Evolutionary conservation across 2,888 invertebrate species (phyloP).

Genomic region (Stratiomys singularior): DNA sequence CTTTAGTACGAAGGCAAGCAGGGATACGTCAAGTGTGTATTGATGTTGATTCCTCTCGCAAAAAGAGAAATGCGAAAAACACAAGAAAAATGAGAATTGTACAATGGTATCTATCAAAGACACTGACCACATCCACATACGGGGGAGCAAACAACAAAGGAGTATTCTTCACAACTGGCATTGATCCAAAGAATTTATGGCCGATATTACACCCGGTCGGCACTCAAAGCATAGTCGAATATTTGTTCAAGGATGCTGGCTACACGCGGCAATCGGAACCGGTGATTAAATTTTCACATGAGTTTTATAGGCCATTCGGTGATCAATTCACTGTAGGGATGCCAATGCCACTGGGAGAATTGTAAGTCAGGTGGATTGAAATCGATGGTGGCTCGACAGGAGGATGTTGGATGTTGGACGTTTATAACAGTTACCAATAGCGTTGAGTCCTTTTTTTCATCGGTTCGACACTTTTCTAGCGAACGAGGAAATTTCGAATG

Average conservation of each 20-base stretch:
- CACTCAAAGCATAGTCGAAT: neutral
- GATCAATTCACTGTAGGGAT: neutral
- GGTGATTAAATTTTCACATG: constrained; percentile 26
- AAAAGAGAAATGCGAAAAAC: too few species aligned
- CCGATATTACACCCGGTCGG: constrained; percentile 1
- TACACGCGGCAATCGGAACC: constrained; percentile 7
- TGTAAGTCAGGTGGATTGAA: too few species aligned
- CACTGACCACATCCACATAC: constrained; percentile 11
- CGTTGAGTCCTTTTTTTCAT: too few species aligned
- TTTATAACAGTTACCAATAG: too few species aligned
- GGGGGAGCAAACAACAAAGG: neutral
- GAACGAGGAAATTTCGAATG: too few species aligned
- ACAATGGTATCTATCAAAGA: constrained; percentile 16
- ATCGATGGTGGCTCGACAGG: too few species aligned
- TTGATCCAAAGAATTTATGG: constrained; percentile 26
- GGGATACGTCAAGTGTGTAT: too few species aligned
- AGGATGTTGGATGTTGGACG: too few species aligned
- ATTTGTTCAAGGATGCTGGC: neutral
- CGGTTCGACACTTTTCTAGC: too few species aligned
- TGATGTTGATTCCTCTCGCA: too few species aligned
- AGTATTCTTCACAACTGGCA: neutral
- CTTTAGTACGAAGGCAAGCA: too few species aligned
- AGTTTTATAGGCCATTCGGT: constrained; percentile 19
- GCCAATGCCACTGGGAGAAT: neutral
- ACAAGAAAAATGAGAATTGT: too few species aligned